Base-by-base conservation (phyloP, 2,888 invertebrate genomes). In the Rutpela maculata region DNA sequence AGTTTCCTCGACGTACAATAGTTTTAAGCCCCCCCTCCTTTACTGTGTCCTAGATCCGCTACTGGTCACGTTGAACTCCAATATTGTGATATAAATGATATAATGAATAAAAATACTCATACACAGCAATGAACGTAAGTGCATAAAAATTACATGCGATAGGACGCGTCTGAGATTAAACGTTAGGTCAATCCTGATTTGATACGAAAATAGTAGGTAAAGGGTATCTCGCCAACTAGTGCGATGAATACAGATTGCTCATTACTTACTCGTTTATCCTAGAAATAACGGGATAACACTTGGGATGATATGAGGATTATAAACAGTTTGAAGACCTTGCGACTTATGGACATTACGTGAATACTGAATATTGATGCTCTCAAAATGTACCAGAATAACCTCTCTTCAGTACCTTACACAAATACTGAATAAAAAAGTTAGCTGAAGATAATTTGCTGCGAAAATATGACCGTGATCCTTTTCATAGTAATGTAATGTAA, bases 171-270 rank as follows among this genome's bases (percentile, higher is more conserved):
- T 31, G 17, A 35, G 17, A 63, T 63, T 63, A 35, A 17, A 17
- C 35, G 3, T n/a, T 26, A 15, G 15, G 26, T 26, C 43, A 15
- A 50, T 15, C 4, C 31, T 4, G 62, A 31, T 31, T 22, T 26
- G 60, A 22, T n/a, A 31, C 55, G 68, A 56, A 68, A 68, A 68
- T 68, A 11, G 17, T 15, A 15, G 17, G 18, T 22, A 18, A 57
- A 57, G 43, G 67, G 31, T 50, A 50, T 4, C 15, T 4, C 22
- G 19, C 5, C 67, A 43, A 12, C n/a, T 17, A 38, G 35, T 31
- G 18, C 57, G 59, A 69, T 69, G 59, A 69, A 69, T 69, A 68
- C 68, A 57, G 69, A 69, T 57, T 69, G 68, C 69, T 69, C 69
- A 38, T 68, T 68, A 68, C 69, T 68, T 68, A 68, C 69, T 38